Evolutionary conservation across 2,888 invertebrate species (phyloP), one percentile per base, ranked within the genome.

Genomic region (Prosopocoilus inquinatus): DNA sequence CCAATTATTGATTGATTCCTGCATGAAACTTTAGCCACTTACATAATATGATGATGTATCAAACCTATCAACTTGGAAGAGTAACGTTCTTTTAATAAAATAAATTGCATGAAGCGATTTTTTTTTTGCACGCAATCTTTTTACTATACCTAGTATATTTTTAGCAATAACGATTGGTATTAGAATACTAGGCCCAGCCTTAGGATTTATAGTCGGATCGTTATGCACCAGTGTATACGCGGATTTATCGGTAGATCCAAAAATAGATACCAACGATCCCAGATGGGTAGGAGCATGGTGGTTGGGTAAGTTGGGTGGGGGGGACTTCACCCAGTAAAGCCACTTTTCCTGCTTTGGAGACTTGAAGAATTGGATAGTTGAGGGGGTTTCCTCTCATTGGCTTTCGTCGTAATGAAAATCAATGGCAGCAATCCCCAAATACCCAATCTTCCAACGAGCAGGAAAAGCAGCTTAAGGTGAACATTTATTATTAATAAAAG

Each of bases 281-380:
- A 82, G 90, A 76, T 96, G 95, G 94, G 90, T 96, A 46, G 96
- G 96, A 47, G 96, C 96, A 43, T 97, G 96, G 96, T 97, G 96
- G 96, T 81, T 97, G 56, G 95, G 92, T 84, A 80, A 87, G 81
- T 55, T 56, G n/a, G 8, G n/a, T n/a, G n/a, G n/a, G n/a, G n/a
- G n/a, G 8, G 13, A 39, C 47, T 12, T 7, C 49, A 47, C 20
- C 20, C 20, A 28, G 20, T 28, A 28, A 35, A 8, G 35, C 9
- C 35, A n/a, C n/a, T n/a, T n/a, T n/a, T n/a, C n/a, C n/a, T n/a
- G n/a, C n/a, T n/a, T n/a, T n/a, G n/a, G n/a, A n/a, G n/a, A n/a
- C n/a, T n/a, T n/a, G n/a, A n/a, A n/a, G n/a, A n/a, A n/a, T n/a
- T n/a, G n/a, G n/a, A n/a, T n/a, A n/a, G n/a, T n/a, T n/a, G n/a